Percentiles rank a stretch among this genome's conserved stretches.
These are phyloP conservation scores for Lampris megalopsis DNA, from an alignment of 2,113 vertebrate species.

Conservation along the genomic window DNA sequence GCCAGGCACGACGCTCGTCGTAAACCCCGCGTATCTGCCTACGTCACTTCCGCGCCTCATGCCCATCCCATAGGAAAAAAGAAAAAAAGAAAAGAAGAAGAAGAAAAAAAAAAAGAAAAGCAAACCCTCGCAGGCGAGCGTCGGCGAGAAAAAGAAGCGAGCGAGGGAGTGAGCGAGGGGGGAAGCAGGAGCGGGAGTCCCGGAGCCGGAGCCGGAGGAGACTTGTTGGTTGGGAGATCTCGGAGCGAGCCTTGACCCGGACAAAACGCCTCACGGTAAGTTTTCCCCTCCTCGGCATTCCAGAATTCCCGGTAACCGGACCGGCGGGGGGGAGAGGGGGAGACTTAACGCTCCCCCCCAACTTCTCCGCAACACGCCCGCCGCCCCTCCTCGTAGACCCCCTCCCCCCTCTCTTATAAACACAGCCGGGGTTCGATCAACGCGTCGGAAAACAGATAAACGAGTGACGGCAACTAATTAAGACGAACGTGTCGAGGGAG, in stretches of 20 bases:
- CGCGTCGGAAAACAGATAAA: no score
- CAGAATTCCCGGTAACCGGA: no score
- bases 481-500: no score
- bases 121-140: constrained; percentile 72
- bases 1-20: constrained; percentile 30
- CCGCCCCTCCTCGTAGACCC: no score
- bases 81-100: constrained; percentile 43
- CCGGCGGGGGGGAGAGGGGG: no score
- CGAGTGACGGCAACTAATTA: no score
- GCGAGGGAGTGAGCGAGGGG: constrained; percentile 62
- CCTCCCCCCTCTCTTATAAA: no score
- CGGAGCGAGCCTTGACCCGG: constrained; percentile 45
- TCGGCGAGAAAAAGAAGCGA: constrained; percentile 68
- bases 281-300: constrained; percentile 22
- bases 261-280: constrained; percentile 72
- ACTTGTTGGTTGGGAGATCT: no score
- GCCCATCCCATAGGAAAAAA: constrained; percentile 85
- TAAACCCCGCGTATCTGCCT: constrained; percentile 45
- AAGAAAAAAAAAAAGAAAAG: constrained; percentile 26
- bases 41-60: constrained; percentile 84
- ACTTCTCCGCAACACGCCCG: no score
- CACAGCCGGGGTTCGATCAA: no score
- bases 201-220: constrained; percentile 50
- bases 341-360: no score
- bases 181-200: constrained; percentile 44